Evolutionary conservation across 2,113 vertebrate genomes (phyloP), one percentile per base, ranked within the genome.

Genomic region (Thunnus maccoyii): DNA sequence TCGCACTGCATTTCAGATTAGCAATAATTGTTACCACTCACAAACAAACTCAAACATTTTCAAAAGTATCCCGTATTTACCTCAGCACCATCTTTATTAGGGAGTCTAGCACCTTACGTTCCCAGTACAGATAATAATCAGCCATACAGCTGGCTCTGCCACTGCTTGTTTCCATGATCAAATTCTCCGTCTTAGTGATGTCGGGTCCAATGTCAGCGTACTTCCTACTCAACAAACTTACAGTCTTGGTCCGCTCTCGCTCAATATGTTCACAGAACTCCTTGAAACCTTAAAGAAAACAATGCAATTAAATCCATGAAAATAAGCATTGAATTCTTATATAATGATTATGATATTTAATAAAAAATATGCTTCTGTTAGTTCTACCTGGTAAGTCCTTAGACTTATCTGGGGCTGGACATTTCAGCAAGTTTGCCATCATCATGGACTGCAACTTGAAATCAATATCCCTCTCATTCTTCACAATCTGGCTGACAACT

Each of bases 81-180:
- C 94, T 99, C 22, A 97, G 78, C 71, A 98, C 86, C 95, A 99
- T 96, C 85, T 94, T 96, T 46, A 89, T 92, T 48, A 99, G 88
- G 17, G 86, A 91, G 2, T 96, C 95, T 1, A 96, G 96, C 75
- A 97, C 93, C 56, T 91, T 96, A 4, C 70, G 89, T 86, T 99
- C 98, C 98, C 97, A 99, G 90, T 95, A 94, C 8, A 80, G 79
- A 32, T 99, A 99, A 93, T 97, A 99, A 54, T 90, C 75, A 22
- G 88, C 84, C 95, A 99, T 95, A 77, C 86, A 93, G 61, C 92
- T 84, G 67, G 96, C 94, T 90, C 91, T 97, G 73, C 97, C 96
- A 0, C 91, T 98, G 86, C 95, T 97, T 3, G 95, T 97, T 15
- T 94, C 93, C 79, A 95, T 69, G 36, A 97, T 93, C 27, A 95